A percentile compares a stretch with the other conserved stretches of the same genome.
Evolutionary conservation across 2,113 vertebrate genomes (phyloP).

Genomic region (Chrysochloris asiatica): DNA sequence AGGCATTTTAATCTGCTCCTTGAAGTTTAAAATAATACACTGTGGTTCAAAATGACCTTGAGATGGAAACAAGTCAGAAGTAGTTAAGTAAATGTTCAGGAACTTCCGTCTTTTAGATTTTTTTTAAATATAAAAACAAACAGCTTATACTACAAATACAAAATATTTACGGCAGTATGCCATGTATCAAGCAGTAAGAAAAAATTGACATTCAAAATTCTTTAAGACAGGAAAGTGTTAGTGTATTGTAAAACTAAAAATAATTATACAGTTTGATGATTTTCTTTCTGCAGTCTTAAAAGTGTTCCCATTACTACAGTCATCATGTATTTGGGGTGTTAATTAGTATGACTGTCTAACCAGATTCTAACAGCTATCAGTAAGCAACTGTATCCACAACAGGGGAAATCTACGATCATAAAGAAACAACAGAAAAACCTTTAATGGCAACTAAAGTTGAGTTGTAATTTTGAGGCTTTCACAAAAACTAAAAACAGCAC

Average conservation of each 20-base stretch:
- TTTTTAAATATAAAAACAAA: neutral
- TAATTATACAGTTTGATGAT: neutral
- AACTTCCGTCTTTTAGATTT: neutral
- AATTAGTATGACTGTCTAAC: neutral
- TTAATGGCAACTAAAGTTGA: neutral
- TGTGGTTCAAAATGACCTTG: neutral
- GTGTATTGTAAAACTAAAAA: slow-evolving; percentile 4
- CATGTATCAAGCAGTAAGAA: neutral
- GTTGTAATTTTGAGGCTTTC: slow-evolving; percentile 41
- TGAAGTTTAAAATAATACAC: neutral
- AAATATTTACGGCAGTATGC: slow-evolving; percentile 32
- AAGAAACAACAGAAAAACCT: neutral
- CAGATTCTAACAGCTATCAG: neutral
- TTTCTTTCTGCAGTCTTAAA: neutral
- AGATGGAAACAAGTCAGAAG: neutral
- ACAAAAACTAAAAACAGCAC: neutral
- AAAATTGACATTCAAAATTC: slow-evolving; percentile 14
- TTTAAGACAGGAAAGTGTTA: neutral
- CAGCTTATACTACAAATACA: neutral
- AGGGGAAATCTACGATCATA: neutral
- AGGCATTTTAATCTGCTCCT: neutral
- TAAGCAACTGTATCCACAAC: neutral
- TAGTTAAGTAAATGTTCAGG: neutral
- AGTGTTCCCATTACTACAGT: neutral
- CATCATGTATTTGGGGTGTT: too few relatives aligned